Conservation (phyloP, 2,797 vertebrate species). For the Scomberomorus guttatus region DNA sequence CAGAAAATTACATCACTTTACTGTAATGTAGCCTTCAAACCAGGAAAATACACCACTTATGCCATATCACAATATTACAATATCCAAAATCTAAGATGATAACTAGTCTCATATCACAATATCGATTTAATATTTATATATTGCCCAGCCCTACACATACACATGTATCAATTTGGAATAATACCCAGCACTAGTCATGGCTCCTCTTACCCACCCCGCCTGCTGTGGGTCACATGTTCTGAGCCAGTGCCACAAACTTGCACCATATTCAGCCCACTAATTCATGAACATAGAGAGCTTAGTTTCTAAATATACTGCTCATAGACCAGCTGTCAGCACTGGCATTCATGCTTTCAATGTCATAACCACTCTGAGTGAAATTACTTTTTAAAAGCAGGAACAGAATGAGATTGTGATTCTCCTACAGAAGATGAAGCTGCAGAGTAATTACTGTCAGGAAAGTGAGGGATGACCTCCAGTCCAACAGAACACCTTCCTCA, state of each 20-base stretch:
- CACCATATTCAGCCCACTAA: background rate
- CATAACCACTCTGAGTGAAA: background rate
- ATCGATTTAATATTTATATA: no score
- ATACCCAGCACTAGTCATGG: no score
- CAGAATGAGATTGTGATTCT: background rate
- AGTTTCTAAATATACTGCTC: background rate
- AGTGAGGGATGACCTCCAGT: background rate
- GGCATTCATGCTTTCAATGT: background rate
- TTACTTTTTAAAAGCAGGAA: background rate
- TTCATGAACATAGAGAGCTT: background rate
- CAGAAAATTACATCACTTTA: no score
- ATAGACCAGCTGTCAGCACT: background rate
- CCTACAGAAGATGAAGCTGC: background rate
- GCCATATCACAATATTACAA: no score
- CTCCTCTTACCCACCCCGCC: no score
- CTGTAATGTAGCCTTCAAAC: no score
- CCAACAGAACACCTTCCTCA: constrained; percentile 61
- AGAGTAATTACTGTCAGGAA: background rate
- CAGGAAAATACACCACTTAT: no score
- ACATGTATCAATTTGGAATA: no score
- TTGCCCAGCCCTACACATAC: no score
- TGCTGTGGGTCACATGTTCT: no score
- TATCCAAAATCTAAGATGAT: no score
- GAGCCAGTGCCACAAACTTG: background rate
- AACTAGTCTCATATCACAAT: no score